Base-by-base conservation (phyloP, 2,797 vertebrate genomes). In the Onychomys torridus region DNA sequence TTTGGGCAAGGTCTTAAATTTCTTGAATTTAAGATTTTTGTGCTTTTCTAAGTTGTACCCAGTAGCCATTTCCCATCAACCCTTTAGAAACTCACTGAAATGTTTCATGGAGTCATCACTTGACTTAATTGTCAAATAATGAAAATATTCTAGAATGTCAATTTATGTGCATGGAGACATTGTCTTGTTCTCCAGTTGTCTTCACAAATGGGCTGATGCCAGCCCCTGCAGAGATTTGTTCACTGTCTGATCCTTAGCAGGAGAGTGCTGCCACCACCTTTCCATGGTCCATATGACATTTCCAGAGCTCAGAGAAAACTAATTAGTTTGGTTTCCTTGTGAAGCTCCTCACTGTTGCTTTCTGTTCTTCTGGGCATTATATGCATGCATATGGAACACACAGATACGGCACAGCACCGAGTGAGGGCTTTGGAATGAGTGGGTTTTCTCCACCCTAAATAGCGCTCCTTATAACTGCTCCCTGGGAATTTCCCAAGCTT, bases 121-220 rank as follows among this genome's bases (percentile, higher is more conserved):
- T 67, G 81, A 94, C 75, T 65, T 34, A 65, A n/a, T 78, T 94
- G 93, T 92, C 85, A 90, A 29, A 46, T 65, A 69, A 57, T 27
- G 32, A 37, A 49, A 61, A 73, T 46, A 32, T 81, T 73, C 59
- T 23, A 25, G 49, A 77, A 65, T n/a, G 57, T 10, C 25, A 0
- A 40, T 57, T 90, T 69, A 8, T 32, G 3, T 40, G 43, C 13
- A 10, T 9, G n/a, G 83, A 78, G 75, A 79, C 61, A 43, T 69
- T 23, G 63, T 23, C 61, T 75, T 52, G 5, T 32, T 63, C 6
- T 37, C 76, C 63, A 52, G 23, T 7, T 69, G 40, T 81, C 76
- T 79, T 57, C 32, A 75, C 25, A 75, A 27, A 25, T 46, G 40
- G 55, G 52, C 78, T 55, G 73, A 83, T 55, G 32, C 83, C 32